phyloP scores from a whole-genome alignment of 2,113 vertebrate genomes.

The Capricornis sumatraensis region DNA sequence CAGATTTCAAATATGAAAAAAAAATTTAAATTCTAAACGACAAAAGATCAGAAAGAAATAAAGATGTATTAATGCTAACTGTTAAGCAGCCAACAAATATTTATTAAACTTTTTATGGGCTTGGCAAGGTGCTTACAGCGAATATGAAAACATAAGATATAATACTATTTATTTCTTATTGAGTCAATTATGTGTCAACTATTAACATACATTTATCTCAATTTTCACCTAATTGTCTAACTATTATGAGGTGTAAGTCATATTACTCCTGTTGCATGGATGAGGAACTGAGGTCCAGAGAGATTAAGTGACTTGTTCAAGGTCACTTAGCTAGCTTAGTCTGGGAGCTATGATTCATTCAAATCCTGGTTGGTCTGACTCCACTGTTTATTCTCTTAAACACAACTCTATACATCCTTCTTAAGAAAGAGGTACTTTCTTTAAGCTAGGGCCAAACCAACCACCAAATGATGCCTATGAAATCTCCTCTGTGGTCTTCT shows the following conservation, averaged over 20 bases:
- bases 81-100: not conserved
- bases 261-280: not conserved
- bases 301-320: not conserved
- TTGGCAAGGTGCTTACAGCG: not conserved
- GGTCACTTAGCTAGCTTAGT: not conserved
- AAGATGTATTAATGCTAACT: not conserved
- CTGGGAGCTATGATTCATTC: not conserved
- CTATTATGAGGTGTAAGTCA: not conserved
- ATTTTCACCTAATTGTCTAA: not conserved
- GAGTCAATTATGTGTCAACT: not conserved
- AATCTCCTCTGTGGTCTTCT: not conserved
- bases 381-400: not conserved
- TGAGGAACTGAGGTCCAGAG: not conserved
- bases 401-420: not conserved
- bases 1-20: too few relatives aligned
- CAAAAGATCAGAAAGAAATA: constrained; percentile 2
- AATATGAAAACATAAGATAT: constrained; percentile 5
- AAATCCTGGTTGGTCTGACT: not conserved
- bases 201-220: not conserved
- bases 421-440: not conserved
- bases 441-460: not conserved
- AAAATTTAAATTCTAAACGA: not conserved
- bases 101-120: not conserved
- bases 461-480: not conserved
- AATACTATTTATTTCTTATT: not conserved